A percentile compares a stretch with the other conserved stretches of the same genome.
These are phyloP conservation scores for Tachina lurida DNA, from an alignment of 2,888 invertebrate species.

Conservation along the genomic window DNA sequence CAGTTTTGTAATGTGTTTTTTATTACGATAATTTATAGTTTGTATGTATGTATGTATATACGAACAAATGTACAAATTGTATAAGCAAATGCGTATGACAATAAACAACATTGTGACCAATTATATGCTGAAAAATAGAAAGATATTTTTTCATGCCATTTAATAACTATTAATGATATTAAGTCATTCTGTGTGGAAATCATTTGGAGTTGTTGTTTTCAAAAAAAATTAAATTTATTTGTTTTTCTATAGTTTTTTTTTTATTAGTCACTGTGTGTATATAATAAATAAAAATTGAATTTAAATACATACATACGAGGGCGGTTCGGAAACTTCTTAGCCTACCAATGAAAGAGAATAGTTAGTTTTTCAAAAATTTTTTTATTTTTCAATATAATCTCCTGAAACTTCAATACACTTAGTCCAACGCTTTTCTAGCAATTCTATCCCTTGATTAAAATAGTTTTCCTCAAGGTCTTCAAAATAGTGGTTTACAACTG, in stretches of 20 bases:
- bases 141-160: slow-evolving; percentile 55
- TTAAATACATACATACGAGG: not conserved
- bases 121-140: slow-evolving; percentile 20
- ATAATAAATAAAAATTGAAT: not conserved
- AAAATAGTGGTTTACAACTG: too few relatives aligned
- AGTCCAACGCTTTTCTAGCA: too few relatives aligned
- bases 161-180: slow-evolving; percentile 64
- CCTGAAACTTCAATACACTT: too few relatives aligned
- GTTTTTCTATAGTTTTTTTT: not conserved
- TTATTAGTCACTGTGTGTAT: slow-evolving; percentile 12
- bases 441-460: too few relatives aligned
- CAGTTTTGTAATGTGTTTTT: slow-evolving; percentile 65
- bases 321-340: too few relatives aligned
- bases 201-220: slow-evolving; percentile 41
- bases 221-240: not conserved
- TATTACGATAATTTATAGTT: slow-evolving; percentile 22
- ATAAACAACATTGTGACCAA: slow-evolving; percentile 40
- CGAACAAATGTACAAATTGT: slow-evolving; percentile 20
- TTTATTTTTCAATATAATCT: too few relatives aligned
- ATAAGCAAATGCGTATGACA: slow-evolving; percentile 40
- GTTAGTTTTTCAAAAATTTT: too few relatives aligned
- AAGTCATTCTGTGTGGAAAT: slow-evolving; percentile 60
- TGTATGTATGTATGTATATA: not conserved
- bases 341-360: too few relatives aligned
- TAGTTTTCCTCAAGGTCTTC: too few relatives aligned